Evolutionary conservation across 2,797 vertebrate species (phyloP).

Genomic region (Philypnodon macrostomus): DNA sequence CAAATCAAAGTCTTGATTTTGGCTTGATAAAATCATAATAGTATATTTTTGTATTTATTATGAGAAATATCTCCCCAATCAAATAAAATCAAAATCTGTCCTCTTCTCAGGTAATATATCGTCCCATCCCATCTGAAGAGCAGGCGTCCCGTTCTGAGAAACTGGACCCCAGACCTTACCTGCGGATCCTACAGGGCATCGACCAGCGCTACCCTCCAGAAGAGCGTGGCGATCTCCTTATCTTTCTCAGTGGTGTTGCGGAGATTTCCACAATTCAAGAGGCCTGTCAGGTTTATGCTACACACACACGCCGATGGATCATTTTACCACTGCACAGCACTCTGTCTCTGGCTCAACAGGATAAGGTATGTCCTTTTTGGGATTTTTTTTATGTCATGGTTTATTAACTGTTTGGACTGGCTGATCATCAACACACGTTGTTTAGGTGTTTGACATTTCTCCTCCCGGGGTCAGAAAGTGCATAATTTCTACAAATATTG

Average conservation of each 20-base stretch:
- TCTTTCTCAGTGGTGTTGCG: conserved; percentile 90
- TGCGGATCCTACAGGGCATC: conserved; percentile 88
- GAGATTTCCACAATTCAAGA: conserved; percentile 86
- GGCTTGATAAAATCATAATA: no score
- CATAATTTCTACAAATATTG: conserved; percentile 93
- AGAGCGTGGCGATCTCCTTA: conserved; percentile 87
- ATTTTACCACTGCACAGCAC: conserved; percentile 88
- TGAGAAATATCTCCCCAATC: background rate
- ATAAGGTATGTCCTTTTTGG: conserved; percentile 78
- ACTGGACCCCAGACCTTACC: conserved; percentile 85
- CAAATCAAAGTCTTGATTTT: no score
- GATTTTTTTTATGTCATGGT: background rate
- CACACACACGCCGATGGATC: conserved; percentile 85
- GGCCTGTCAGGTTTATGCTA: conserved; percentile 84
- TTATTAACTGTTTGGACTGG: background rate
- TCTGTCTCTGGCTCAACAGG: conserved; percentile 86
- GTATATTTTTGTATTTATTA: no score
- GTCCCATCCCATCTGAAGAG: conserved; percentile 82
- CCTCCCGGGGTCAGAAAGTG: conserved; percentile 90
- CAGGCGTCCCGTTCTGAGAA: conserved; percentile 77
- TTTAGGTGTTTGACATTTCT: conserved; percentile 87
- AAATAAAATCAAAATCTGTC: background rate
- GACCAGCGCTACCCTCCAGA: conserved; percentile 85
- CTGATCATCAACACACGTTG: background rate
- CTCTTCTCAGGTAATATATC: conserved; percentile 84